Evolutionary conservation across 2,888 invertebrate species (phyloP).

Genomic region (Sympetrum striolatum): DNA sequence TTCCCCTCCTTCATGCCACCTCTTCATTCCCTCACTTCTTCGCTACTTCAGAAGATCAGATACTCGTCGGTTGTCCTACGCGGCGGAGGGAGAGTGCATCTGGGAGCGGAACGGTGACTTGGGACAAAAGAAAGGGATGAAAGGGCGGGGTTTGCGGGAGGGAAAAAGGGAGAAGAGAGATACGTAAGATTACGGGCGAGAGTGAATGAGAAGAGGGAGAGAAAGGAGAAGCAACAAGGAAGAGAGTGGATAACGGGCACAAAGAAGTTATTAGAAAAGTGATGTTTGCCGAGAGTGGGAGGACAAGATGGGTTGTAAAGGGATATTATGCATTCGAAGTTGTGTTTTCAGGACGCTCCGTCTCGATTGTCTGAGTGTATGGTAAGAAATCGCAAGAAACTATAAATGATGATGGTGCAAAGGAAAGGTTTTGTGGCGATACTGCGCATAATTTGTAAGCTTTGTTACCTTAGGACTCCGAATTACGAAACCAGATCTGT

Average conservation of each 20-base stretch:
- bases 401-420: too few relatives aligned
- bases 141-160: neutral
- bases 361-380: too few relatives aligned
- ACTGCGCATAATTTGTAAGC: too few relatives aligned
- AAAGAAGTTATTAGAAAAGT: too few relatives aligned
- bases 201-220: neutral
- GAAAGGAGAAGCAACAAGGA: neutral
- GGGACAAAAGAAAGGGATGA: neutral
- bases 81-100: neutral
- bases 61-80: constrained; percentile 1
- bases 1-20: neutral
- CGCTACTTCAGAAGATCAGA: constrained; percentile 29
- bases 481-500: too few relatives aligned
- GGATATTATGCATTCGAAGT: too few relatives aligned
- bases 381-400: too few relatives aligned
- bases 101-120: neutral
- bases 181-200: neutral
- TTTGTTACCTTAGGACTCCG: too few relatives aligned
- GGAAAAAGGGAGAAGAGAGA: neutral
- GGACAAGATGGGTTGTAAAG: too few relatives aligned
- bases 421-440: too few relatives aligned
- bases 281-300: too few relatives aligned
- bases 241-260: neutral
- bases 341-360: too few relatives aligned
- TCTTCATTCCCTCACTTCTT: constrained; percentile 38